A percentile compares a stretch with the other conserved stretches of the same genome.
Conservation (phyloP, 2,888 invertebrate genomes). For the Netelia fuscicornis region DNA sequence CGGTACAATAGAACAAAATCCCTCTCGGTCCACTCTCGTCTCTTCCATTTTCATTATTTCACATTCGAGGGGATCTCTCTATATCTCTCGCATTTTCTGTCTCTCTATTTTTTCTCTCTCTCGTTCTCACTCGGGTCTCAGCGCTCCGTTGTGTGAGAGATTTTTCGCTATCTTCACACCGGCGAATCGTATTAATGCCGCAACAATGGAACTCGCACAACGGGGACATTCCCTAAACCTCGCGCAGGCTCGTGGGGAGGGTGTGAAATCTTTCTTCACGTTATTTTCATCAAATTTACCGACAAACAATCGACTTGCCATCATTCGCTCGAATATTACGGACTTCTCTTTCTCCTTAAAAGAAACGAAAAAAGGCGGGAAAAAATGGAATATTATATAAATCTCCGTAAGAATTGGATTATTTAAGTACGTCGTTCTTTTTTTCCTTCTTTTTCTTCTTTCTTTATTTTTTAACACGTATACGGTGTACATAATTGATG, state of each 20-base stretch:
- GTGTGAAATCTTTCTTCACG: background rate
- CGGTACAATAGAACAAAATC: background rate
- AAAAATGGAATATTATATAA: background rate
- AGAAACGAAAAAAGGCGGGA: background rate
- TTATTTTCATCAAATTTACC: background rate
- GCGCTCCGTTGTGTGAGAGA: background rate
- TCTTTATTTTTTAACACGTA: background rate
- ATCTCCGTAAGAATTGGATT: no score
- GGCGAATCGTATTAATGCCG: background rate
- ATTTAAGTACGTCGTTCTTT: no score
- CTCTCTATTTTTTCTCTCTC: background rate
- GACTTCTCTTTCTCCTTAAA: background rate
- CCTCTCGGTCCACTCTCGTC: background rate
- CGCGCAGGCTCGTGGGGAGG: background rate
- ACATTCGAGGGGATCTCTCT: constrained; percentile 15
- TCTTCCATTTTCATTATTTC: constrained; percentile 50
- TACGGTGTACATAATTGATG: constrained; percentile 16
- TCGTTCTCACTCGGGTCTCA: background rate
- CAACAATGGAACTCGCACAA: constrained; percentile 1
- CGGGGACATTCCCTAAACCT: constrained; percentile 20
- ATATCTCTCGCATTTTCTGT: no score
- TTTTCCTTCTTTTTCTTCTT: no score
- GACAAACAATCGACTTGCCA: no score
- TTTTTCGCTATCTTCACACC: constrained; percentile 35
- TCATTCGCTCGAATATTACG: no score